Evolutionary conservation across 2,888 invertebrate genomes (phyloP).

Genomic region (Camptogramma bilineatum): DNA sequence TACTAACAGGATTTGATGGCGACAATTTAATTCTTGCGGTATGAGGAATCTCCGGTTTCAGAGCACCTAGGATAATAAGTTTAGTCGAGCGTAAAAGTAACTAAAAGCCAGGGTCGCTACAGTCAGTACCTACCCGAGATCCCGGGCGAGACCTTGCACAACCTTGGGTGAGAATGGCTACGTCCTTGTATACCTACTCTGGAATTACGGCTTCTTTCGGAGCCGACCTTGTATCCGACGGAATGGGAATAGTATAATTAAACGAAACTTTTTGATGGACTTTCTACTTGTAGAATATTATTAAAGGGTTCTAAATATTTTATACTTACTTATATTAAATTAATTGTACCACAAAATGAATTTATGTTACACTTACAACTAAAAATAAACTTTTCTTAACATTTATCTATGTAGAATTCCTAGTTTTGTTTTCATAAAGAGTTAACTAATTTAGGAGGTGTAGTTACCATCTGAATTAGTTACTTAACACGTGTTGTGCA

Average conservation of each 20-base stretch:
- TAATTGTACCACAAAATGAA: too few relatives aligned
- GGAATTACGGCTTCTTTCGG: slow-evolving; percentile 33
- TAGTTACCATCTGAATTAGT: too few relatives aligned
- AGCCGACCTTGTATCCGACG: slow-evolving; percentile 30
- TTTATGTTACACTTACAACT: too few relatives aligned
- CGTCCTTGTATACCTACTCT: slow-evolving; percentile 58
- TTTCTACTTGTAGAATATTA: slow-evolving; percentile 7
- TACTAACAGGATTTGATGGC: too few relatives aligned
- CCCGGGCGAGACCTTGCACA: slow-evolving; percentile 63
- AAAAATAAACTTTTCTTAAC: too few relatives aligned
- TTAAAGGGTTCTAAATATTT: too few relatives aligned
- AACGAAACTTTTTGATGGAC: slow-evolving; percentile 14
- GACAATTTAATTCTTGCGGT: too few relatives aligned
- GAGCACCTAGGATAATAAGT: slow-evolving; percentile 31
- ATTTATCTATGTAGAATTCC: neutral
- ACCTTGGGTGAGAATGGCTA: slow-evolving; percentile 61
- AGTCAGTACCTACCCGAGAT: slow-evolving; percentile 43
- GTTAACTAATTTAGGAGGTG: neutral
- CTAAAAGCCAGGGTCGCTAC: slow-evolving; percentile 65
- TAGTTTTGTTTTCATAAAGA: neutral
- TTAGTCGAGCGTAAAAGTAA: slow-evolving; percentile 48
- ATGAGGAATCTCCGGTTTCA: neutral
- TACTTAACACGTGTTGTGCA: neutral
- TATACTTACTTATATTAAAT: too few relatives aligned
- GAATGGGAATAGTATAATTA: slow-evolving; percentile 14